phyloP scores from a whole-genome alignment of 2,888 invertebrate genomes.

The Aplocera efformata region DNA sequence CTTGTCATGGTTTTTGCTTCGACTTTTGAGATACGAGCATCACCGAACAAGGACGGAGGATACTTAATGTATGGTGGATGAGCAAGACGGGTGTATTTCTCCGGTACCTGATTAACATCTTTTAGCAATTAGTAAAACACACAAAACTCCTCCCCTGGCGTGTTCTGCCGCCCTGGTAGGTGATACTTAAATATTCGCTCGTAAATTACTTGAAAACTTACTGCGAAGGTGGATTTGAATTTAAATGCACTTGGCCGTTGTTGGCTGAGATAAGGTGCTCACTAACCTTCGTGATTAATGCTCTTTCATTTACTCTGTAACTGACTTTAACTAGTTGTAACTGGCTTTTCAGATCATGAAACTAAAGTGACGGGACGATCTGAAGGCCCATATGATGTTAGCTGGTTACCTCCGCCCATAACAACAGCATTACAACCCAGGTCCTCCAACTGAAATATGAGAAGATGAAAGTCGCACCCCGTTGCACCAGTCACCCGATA shows the following conservation, averaged over 20 bases:
- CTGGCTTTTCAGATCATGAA: too few relatives aligned
- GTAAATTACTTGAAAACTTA: slow-evolving; percentile 79
- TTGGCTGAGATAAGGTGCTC: slow-evolving; percentile 55
- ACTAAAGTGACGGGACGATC: too few relatives aligned
- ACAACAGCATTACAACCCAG: too few relatives aligned
- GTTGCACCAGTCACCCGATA: too few relatives aligned
- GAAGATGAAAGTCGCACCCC: too few relatives aligned
- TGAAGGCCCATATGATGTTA: too few relatives aligned
- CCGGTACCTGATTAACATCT: slow-evolving; percentile 79
- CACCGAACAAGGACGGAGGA: slow-evolving; percentile 50
- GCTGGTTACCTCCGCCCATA: too few relatives aligned
- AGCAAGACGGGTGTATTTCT: slow-evolving; percentile 53
- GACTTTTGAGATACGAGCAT: slow-evolving; percentile 68
- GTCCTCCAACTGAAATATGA: too few relatives aligned
- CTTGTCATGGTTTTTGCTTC: slow-evolving; percentile 81
- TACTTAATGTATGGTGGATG: slow-evolving; percentile 23
- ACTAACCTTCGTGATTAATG: slow-evolving; percentile 42
- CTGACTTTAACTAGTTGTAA: slow-evolving; percentile 3
- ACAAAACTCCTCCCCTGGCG: slow-evolving; percentile 82
- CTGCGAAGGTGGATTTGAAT: slow-evolving; percentile 73
- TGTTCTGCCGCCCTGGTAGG: slow-evolving; percentile 78
- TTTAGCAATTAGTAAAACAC: slow-evolving; percentile 83
- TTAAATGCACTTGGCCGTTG: slow-evolving; percentile 64
- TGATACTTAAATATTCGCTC: slow-evolving; percentile 76
- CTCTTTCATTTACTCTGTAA: too few relatives aligned